These are phyloP conservation scores for Caenorhabditis sp. DNA, from an alignment of 2,888 invertebrate species.

Conservation along the genomic window DNA sequence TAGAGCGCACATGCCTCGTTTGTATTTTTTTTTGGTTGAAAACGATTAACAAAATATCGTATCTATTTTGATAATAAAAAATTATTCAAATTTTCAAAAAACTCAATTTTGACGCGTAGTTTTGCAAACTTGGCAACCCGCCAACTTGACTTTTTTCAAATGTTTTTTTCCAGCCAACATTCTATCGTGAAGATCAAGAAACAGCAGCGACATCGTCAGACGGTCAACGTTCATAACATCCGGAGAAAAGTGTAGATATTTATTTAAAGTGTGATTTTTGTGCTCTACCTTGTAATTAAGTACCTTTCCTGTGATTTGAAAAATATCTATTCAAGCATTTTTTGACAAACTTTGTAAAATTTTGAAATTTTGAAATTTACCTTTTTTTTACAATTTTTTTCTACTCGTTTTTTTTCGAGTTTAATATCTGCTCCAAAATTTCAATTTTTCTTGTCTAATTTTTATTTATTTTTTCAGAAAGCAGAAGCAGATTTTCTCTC, in stretches of 20 bases:
- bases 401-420: background rate
- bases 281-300: too few relatives aligned
- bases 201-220: background rate
- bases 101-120: too few relatives aligned
- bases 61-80: too few relatives aligned
- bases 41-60: too few relatives aligned
- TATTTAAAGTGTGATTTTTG: too few relatives aligned
- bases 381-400: too few relatives aligned
- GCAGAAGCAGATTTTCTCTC: too few relatives aligned
- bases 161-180: slow-evolving; percentile 56
- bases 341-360: slow-evolving; percentile 2
- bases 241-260: slow-evolving; percentile 5
- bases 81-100: too few relatives aligned
- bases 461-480: background rate
- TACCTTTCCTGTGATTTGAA: background rate
- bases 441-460: slow-evolving; percentile 1
- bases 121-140: too few relatives aligned
- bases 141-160: background rate
- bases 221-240: background rate
- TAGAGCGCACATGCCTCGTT: too few relatives aligned
- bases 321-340: background rate
- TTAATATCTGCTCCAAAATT: slow-evolving; percentile 6
- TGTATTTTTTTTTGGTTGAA: too few relatives aligned
- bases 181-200: slow-evolving; percentile 52
- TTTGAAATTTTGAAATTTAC: slow-evolving; percentile 1